A percentile compares a stretch with the other conserved stretches of the same genome.
Evolutionary conservation across 2,113 vertebrate species (phyloP).

Genomic region (Oryzias melastigma): DNA sequence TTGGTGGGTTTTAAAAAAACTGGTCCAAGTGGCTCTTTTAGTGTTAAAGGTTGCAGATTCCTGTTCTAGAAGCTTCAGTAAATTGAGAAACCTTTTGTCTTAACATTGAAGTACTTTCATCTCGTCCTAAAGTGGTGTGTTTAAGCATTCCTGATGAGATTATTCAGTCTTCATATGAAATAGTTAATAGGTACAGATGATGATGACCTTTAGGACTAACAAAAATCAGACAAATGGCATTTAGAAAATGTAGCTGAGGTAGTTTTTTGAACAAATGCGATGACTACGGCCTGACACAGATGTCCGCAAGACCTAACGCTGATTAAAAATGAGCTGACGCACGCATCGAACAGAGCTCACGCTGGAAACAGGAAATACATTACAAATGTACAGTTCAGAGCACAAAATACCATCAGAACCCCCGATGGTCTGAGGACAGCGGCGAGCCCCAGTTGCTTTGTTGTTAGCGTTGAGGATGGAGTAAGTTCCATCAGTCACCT

Average conservation of each 20-base stretch:
- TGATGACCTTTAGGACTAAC: too few relatives aligned
- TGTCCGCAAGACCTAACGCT: not conserved
- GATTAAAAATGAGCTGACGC: not conserved
- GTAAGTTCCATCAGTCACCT: slow-evolving; percentile 59
- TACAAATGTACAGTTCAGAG: slow-evolving; percentile 32
- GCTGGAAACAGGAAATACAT: slow-evolving; percentile 28
- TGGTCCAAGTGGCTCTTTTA: too few relatives aligned
- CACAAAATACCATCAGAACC: slow-evolving; percentile 44
- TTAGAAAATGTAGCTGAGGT: not conserved
- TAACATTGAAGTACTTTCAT: too few relatives aligned
- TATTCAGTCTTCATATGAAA: too few relatives aligned
- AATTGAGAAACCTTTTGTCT: too few relatives aligned
- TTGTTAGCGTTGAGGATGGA: slow-evolving; percentile 58
- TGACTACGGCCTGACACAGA: slow-evolving; percentile 1
- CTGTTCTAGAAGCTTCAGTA: too few relatives aligned
- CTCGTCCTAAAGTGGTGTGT: too few relatives aligned
- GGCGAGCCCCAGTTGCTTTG: slow-evolving; percentile 39
- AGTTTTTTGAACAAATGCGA: slow-evolving; percentile 5
- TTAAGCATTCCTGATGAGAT: too few relatives aligned
- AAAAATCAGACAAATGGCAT: too few relatives aligned
- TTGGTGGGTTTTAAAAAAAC: too few relatives aligned
- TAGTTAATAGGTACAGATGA: too few relatives aligned
- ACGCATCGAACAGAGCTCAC: not conserved
- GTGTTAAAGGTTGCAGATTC: too few relatives aligned
- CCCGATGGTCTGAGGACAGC: slow-evolving; percentile 36